Evolutionary conservation across 2,888 invertebrate genomes (phyloP).

Genomic region (Anorthoa munda): DNA sequence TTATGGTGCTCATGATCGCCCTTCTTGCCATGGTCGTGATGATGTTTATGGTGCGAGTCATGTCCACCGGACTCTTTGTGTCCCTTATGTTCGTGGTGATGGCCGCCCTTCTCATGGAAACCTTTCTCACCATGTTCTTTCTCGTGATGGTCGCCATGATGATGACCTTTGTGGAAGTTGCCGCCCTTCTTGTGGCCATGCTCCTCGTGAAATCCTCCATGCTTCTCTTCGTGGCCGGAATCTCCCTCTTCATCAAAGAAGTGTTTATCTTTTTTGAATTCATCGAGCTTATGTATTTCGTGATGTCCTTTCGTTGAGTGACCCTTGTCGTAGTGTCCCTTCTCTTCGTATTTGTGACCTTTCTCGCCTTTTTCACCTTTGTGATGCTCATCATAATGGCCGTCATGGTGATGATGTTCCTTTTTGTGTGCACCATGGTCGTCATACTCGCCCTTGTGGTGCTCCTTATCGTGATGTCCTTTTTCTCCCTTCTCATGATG

Average conservation of each 20-base stretch:
- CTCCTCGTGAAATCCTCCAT: constrained; percentile 95
- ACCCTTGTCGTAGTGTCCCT: constrained; percentile 95
- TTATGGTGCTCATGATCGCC: constrained; percentile 95
- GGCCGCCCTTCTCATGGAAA: constrained; percentile 95
- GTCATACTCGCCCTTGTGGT: constrained; percentile 92
- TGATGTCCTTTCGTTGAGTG: constrained; percentile 97
- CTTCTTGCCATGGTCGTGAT: constrained; percentile 94
- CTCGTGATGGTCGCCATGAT: constrained; percentile 94
- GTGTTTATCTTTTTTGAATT: constrained; percentile 96
- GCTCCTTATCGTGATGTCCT: constrained; percentile 94
- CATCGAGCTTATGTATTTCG: constrained; percentile 96
- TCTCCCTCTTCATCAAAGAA: constrained; percentile 97
- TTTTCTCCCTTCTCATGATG: constrained; percentile 93
- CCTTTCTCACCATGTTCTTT: constrained; percentile 96
- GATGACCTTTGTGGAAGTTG: constrained; percentile 95
- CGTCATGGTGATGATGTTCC: constrained; percentile 92
- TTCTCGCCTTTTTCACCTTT: constrained; percentile 93
- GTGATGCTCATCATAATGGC: constrained; percentile 92
- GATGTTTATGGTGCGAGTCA: constrained; percentile 94
- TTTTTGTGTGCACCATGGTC: constrained; percentile 92
- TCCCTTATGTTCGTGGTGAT: constrained; percentile 95
- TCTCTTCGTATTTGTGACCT: constrained; percentile 92
- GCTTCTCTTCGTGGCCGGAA: constrained; percentile 95
- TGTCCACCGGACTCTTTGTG: constrained; percentile 95
- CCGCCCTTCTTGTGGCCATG: constrained; percentile 96